Base-by-base conservation (phyloP, 2,113 vertebrate genomes). In the Tichodroma muraria region DNA sequence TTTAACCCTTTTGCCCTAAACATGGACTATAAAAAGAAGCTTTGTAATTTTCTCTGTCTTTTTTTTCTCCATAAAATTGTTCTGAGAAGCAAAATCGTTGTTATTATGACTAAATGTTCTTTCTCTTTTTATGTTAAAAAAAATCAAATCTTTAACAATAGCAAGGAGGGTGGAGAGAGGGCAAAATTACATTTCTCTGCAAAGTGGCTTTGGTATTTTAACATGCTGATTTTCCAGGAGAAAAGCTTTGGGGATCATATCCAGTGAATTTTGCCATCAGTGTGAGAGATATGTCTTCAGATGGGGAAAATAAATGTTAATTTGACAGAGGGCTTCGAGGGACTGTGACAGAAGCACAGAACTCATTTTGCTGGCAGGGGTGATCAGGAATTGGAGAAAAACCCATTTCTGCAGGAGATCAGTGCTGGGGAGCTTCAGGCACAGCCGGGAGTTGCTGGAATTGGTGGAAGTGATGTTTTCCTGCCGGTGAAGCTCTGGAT, bases 321-420 rank as follows among this genome's bases (percentile, higher is more conserved):
- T 95, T 95, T 97, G 95, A 97, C 94, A 94, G 94, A 80, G 33
- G 50, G 80, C 90, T 97, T 97, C 35, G 18, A 94, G 88, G 85
- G 94, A 80, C 89, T 95, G 83, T 81, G 97, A 96, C 93, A 93
- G 96, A 94, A 97, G 61, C 95, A 95, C 94, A 93, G 97, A 94
- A 95, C 88, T 95, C 95, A 66, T 97, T 97, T 94, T 95, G 85
- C 88, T 80, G 91, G 92, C 53, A 85, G 89, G 89, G 75, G 65
- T 47, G 72, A 96, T 95, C 89, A 78, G 90, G 82, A 59, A 85
- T 82, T 78, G 93, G 94, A 83, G 91, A 93, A 94, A 89, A 94
- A 17, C 60, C 44, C 44, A 49, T 89, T 94, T 71, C 12, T 35
- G 85, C 40, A 16, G 5, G 61, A 83, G 71, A 91, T 45, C 66